Base-by-base conservation (phyloP, 2,888 invertebrate species). In the Hypercompe scribonia region DNA sequence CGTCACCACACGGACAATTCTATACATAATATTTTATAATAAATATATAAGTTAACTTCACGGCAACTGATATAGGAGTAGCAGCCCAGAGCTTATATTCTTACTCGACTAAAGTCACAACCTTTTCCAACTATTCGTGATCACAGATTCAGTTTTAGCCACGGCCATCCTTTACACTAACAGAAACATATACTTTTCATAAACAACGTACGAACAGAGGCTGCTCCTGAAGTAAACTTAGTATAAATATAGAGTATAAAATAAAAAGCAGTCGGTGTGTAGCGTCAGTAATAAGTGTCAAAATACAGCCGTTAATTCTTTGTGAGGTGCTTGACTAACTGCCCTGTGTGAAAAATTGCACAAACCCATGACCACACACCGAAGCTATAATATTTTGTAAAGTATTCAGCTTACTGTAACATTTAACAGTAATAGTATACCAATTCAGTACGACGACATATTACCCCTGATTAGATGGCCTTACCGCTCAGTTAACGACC, bases 231-330 rank as follows among this genome's bases (percentile, higher is more conserved):
- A 1, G 78, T 75, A 81, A 85, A 79, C 81, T 84, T 79, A 81
- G 78, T 81, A 88, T 89, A 89, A 91, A 91, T 91, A 89, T 88
- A 83, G 75, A 63, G 73, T 77, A 80, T 82, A 86, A 89, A 89
- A 89, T 88, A 84, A 80, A 80, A 86, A 83, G n/a, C 84, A 84
- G 78, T 79, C 81, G 81, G 54, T 68, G 3, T 67, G 84, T 85
- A 81, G 82, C 82, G 88, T 88, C 86, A 88, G 92, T 90, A 94
- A 93, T 94, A 93, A 93, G 94, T 92, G 93, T 94, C 94, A 93
- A 92, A 93, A 93, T 92, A 90, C 93, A 90, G 87, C 89, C 89
- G 92, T 90, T 92, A 93, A 93, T 93, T 93, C 91, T 93, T 92
- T 85, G 88, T 88, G 91, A 94, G 92, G 93, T 94, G 90, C 86